Base-by-base conservation (phyloP, 2,888 invertebrate genomes). In the Drosophila acutilabella region DNA sequence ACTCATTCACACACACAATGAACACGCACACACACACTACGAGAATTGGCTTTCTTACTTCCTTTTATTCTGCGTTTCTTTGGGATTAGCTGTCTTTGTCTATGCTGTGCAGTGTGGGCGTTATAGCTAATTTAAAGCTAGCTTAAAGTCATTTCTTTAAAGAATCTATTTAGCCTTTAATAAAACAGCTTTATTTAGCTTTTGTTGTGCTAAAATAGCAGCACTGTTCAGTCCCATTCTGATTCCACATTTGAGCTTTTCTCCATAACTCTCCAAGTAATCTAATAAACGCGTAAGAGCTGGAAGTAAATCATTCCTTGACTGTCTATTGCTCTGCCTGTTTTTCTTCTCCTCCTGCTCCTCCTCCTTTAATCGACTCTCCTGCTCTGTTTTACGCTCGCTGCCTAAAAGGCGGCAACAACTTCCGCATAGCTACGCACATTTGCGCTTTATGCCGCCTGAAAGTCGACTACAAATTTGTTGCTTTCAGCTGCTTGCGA, bases 331-430 rank as follows among this genome's bases (percentile, higher is more conserved):
- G 30, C 38, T 44, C 23, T 23, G 36, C 26, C 16, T 30, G 23
- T 6, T 23, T 23, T 23, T 23, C 23, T 23, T 0, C 6, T 5
- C 6, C 23, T 38, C 38, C 30, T 30, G 2, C 30, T 5, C 23
- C 23, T 38, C 38, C 26, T 26, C 7, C 30, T 30, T 30, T 30
- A 30, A 30, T 30, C 8, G 23, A 23, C 30, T 0, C 30, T 30
- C 30, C 7, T 30, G 14, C n/a, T 18, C 42, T 36, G 36, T 36
- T 40, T 42, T 68, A 30, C 30, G 48, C 44, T 62, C 61, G 20
- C 72, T 71, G 81, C 81, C 61, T 71, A 78, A 84, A 70, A 78
- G 74, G 80, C 82, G 80, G 71, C 74, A 81, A 82, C 70, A 72
- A 69, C 62, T 70, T 82, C 69, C 78, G 69, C 42, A n/a, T 53